These are phyloP conservation scores for Cisticola juncidis DNA, from an alignment of 2,113 vertebrate genomes.

Conservation along the genomic window DNA sequence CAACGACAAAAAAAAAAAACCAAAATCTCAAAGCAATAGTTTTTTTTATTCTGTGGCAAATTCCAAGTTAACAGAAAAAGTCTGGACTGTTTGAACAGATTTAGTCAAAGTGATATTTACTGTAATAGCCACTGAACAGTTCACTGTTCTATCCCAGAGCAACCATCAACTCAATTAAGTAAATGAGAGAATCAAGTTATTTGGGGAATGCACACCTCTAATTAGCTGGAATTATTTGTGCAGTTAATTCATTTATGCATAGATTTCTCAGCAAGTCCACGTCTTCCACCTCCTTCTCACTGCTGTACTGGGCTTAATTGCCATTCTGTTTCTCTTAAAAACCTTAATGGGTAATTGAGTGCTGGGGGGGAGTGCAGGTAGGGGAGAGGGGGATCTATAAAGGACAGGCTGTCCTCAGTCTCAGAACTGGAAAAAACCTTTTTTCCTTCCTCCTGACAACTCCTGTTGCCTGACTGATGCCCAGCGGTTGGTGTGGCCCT, in stretches of 20 bases:
- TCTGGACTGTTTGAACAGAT: neutral
- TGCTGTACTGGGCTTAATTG: slow-evolving; percentile 11
- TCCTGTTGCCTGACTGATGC: neutral
- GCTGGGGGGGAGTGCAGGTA: neutral
- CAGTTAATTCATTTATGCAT: slow-evolving; percentile 51
- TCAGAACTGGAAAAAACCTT: neutral
- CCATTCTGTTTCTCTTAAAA: slow-evolving; percentile 40
- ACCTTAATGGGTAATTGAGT: neutral
- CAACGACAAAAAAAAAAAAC: neutral
- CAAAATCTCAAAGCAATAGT: neutral
- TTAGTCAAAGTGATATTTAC: neutral
- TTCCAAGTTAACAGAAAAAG: neutral
- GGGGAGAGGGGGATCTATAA: neutral
- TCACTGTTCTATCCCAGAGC: neutral
- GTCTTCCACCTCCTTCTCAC: neutral
- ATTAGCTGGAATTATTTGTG: slow-evolving; percentile 55
- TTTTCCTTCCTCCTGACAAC: neutral
- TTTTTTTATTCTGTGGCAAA: neutral
- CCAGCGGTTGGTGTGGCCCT: too few relatives aligned
- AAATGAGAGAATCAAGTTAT: slow-evolving; percentile 25
- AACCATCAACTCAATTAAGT: slow-evolving; percentile 38
- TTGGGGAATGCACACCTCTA: slow-evolving; percentile 32
- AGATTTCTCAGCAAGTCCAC: slow-evolving; percentile 45
- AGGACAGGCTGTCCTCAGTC: neutral
- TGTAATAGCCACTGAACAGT: neutral